These are phyloP conservation scores for Silurus meridionalis DNA, from an alignment of 2,113 vertebrate genomes.

Conservation along the genomic window DNA sequence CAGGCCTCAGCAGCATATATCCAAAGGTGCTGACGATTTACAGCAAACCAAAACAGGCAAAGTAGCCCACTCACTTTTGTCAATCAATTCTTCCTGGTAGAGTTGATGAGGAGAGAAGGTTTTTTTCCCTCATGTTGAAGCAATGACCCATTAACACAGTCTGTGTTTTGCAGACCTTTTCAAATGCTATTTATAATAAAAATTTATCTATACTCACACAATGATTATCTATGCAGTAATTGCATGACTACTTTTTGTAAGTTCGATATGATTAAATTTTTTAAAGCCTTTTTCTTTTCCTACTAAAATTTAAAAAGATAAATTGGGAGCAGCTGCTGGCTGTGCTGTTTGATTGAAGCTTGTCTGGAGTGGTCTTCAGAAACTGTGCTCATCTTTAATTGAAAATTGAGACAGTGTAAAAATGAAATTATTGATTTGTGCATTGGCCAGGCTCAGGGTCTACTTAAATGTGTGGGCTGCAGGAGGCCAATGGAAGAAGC, in stretches of 20 bases:
- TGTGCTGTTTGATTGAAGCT: constrained; percentile 28
- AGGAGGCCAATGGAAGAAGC: constrained; percentile 18
- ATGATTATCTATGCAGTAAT: not conserved
- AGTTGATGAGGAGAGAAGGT: no score
- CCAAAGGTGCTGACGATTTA: constrained; percentile 50
- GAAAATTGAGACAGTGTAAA: constrained; percentile 55
- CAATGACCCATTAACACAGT: not conserved
- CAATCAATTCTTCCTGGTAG: constrained; percentile 18
- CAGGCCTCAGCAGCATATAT: constrained; percentile 32
- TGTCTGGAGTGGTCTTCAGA: constrained; percentile 34
- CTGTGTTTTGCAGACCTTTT: not conserved
- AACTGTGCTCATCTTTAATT: constrained; percentile 52
- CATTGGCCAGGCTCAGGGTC: constrained; percentile 50
- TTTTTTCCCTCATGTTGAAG: not conserved
- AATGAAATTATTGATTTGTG: constrained; percentile 65
- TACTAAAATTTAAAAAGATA: constrained; percentile 22
- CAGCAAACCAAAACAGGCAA: constrained; percentile 35
- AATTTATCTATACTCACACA: not conserved
- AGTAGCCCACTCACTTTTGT: constrained; percentile 26
- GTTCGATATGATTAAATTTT: constrained; percentile 16
- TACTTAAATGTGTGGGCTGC: constrained; percentile 33
- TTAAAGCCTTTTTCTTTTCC: not conserved
- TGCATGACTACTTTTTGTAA: not conserved
- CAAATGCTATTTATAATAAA: not conserved
- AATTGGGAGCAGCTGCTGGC: constrained; percentile 9